Evolutionary conservation across 2,113 vertebrate genomes (phyloP).

Genomic region (Rhipidura dahli): DNA sequence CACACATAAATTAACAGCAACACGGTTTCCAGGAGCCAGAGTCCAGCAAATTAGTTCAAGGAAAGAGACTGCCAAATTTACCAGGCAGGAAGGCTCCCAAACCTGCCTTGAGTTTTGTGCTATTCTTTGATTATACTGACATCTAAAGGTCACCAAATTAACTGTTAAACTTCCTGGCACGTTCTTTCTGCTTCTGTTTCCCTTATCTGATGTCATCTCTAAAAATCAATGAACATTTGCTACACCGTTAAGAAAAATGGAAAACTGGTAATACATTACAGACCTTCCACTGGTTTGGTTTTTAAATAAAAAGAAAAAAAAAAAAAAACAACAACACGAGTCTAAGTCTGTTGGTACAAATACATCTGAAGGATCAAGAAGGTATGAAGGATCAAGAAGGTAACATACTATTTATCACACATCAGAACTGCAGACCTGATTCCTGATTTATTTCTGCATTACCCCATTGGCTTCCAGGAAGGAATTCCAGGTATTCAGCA

Average conservation of each 20-base stretch:
- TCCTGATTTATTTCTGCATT: neutral
- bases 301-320: neutral
- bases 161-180: neutral
- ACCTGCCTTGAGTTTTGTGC: neutral
- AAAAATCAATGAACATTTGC: neutral
- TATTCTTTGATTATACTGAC: conserved; percentile 63
- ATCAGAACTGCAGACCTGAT: neutral
- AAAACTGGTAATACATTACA: neutral
- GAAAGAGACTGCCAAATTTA: neutral
- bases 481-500: neutral
- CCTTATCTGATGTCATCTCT: neutral
- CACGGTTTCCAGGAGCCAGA: neutral
- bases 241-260: neutral
- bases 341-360: neutral
- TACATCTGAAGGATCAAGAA: neutral
- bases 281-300: neutral
- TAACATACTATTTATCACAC: neutral
- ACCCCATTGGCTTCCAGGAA: neutral
- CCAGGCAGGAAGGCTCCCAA: neutral
- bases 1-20: neutral
- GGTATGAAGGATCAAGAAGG: neutral
- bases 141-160: conserved; percentile 59
- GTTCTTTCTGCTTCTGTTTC: neutral
- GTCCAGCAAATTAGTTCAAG: neutral
- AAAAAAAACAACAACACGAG: neutral